A percentile compares a stretch with the other conserved stretches of the same genome.
Conservation (phyloP, 2,113 vertebrate species). For the Alligator mississippiensis region DNA sequence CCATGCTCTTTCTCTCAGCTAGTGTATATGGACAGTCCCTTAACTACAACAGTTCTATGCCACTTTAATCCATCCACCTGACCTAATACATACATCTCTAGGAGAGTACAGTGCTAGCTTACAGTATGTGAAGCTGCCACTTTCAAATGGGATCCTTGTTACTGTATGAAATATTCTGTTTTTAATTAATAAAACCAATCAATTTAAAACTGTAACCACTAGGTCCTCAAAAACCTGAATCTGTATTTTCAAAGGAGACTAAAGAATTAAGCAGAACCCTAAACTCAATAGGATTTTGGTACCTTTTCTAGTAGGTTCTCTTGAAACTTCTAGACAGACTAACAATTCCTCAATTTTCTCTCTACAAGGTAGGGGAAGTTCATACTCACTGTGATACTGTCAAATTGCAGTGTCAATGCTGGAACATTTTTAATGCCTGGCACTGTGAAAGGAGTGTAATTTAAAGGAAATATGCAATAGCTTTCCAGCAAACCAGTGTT, state of each 20-base stretch:
- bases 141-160: neutral
- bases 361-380: neutral
- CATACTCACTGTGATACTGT: fast-evolving
- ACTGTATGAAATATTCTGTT: neutral
- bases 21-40: neutral
- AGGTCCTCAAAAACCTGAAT: neutral
- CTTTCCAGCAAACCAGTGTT: neutral
- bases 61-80: neutral
- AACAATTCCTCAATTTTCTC: fast-evolving
- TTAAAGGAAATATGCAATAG: neutral
- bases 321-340: neutral
- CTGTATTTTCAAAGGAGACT: neutral
- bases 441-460: neutral
- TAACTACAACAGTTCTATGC: neutral
- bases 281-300: neutral
- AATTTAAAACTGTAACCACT: neutral
- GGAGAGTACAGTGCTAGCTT: neutral
- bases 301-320: neutral
- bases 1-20: neutral
- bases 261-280: neutral
- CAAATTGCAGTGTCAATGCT: neutral
- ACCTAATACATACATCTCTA: neutral
- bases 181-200: neutral
- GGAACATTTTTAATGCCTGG: neutral
- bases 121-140: neutral